These are phyloP conservation scores for Carpatolechia fugitivella DNA, from an alignment of 2,888 invertebrate species.

Conservation along the genomic window DNA sequence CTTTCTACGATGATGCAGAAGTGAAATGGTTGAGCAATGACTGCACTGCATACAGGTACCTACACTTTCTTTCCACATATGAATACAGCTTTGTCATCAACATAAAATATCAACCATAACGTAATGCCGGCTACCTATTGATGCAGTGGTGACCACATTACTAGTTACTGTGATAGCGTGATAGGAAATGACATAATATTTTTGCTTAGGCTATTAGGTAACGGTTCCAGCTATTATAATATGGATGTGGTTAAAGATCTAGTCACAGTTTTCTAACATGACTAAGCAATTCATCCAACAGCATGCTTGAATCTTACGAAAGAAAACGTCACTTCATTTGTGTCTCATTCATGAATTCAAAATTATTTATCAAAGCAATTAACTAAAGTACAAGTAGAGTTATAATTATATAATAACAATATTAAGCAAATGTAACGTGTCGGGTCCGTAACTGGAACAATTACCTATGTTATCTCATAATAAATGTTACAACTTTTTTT, in stretches of 20 bases:
- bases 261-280: neutral
- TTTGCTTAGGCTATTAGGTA: slow-evolving; percentile 2
- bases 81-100: neutral
- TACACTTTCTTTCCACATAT: slow-evolving; percentile 2
- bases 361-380: neutral
- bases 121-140: neutral
- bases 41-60: neutral
- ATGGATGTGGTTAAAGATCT: neutral
- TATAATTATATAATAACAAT: neutral
- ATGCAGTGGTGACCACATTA: neutral
- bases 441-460: neutral
- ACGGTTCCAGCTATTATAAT: slow-evolving; percentile 1
- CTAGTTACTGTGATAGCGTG: neutral
- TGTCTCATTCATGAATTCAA: neutral
- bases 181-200: neutral
- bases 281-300: neutral
- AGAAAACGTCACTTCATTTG: neutral
- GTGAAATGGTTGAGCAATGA: slow-evolving; percentile 9
- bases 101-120: neutral
- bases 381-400: neutral
- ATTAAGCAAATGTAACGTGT: slow-evolving; percentile 7
- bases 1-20: slow-evolving; percentile 42
- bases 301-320: neutral
- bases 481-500: too few species aligned
- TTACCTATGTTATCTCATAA: neutral